These are phyloP conservation scores for Sipunculus nudus DNA, from an alignment of 2,888 invertebrate species.

Conservation along the genomic window DNA sequence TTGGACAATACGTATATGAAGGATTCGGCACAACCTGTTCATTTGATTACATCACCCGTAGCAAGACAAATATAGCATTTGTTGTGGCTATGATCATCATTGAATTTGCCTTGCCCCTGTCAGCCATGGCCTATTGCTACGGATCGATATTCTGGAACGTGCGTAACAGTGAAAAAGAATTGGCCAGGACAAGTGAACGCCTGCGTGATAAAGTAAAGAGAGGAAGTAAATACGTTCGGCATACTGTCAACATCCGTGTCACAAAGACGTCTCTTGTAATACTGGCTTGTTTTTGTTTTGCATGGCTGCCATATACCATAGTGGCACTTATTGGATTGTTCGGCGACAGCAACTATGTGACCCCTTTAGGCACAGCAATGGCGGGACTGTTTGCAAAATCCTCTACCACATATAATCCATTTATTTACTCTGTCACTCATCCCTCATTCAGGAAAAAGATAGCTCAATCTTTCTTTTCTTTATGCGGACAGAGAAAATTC, in stretches of 20 bases:
- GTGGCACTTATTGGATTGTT: not conserved
- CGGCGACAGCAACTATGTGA: not conserved
- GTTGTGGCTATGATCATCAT: constrained; percentile 9
- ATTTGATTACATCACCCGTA: constrained; percentile 17
- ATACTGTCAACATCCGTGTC: not conserved
- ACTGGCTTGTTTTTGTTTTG: not conserved
- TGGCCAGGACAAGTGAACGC: too few relatives aligned
- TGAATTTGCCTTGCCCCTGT: constrained; percentile 14
- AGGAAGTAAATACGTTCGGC: too few relatives aligned
- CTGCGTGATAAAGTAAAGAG: too few relatives aligned
- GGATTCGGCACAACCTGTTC: constrained; percentile 27
- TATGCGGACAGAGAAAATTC: too few relatives aligned
- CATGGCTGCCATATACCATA: constrained; percentile 4
- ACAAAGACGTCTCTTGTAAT: not conserved
- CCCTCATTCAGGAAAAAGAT: not conserved
- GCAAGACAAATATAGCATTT: not conserved
- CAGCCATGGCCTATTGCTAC: constrained; percentile 13
- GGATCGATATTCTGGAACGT: too few relatives aligned
- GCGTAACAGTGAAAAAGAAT: too few relatives aligned
- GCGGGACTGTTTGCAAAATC: constrained; percentile 1
- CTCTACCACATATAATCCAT: not conserved
- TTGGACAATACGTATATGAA: constrained; percentile 17
- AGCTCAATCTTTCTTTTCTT: too few relatives aligned
- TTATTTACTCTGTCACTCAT: not conserved
- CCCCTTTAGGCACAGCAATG: not conserved